Evolutionary conservation across 2,113 vertebrate genomes (phyloP).

Genomic region (Chiloscyllium plagiosum): DNA sequence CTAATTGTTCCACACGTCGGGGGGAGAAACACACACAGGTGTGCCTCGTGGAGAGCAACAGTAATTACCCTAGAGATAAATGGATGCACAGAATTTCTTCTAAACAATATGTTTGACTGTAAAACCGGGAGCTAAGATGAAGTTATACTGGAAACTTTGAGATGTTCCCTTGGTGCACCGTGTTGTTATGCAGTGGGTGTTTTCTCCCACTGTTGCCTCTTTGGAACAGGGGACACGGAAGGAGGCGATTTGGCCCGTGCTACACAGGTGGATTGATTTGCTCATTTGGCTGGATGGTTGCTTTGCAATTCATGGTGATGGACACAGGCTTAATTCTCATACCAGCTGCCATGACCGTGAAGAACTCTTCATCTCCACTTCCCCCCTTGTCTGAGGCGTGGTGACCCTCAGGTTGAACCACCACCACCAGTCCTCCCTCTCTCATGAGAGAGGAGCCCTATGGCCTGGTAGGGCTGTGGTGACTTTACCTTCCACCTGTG

Average conservation of each 20-base stretch:
- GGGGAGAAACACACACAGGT: background rate
- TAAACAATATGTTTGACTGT: background rate
- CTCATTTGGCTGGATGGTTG: no score
- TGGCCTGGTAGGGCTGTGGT: no score
- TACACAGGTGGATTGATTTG: no score
- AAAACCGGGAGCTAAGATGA: no score
- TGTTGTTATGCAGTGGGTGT: background rate
- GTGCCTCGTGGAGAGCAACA: background rate
- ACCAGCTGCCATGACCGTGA: no score
- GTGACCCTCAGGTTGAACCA: no score
- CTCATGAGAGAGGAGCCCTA: no score
- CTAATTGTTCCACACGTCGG: background rate
- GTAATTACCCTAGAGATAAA: background rate
- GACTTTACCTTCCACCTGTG: background rate
- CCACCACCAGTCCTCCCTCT: no score
- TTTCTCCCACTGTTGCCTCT: background rate
- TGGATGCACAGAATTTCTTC: background rate
- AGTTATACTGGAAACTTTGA: background rate
- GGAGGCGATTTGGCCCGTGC: background rate
- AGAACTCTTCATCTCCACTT: no score
- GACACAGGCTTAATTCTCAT: no score
- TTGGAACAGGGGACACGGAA: background rate
- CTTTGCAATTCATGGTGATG: no score
- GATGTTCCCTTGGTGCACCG: background rate
- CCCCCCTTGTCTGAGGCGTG: no score